A percentile compares a stretch with the other conserved stretches of the same genome.
phyloP scores from a whole-genome alignment of 2,113 vertebrate species.

The Coracopsis vasa region DNA sequence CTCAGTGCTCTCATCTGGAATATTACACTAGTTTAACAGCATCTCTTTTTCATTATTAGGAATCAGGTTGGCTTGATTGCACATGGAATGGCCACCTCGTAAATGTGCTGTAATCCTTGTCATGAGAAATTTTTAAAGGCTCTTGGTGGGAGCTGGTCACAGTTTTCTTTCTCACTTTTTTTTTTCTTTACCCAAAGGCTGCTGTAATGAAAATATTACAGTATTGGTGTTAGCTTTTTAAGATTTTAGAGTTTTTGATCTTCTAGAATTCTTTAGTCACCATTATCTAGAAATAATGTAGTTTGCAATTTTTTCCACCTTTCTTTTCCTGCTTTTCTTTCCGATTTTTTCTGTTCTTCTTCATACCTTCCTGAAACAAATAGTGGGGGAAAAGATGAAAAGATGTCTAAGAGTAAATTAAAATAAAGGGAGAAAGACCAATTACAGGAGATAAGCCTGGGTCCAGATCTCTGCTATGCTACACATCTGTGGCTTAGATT shows the following conservation, averaged over 20 bases:
- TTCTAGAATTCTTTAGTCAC: neutral
- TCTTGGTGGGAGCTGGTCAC: neutral
- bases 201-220: neutral
- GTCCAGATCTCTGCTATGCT: neutral
- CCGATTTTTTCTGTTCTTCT: neutral
- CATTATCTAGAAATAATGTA: neutral
- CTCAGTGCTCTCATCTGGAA: slow-evolving; percentile 3
- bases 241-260: neutral
- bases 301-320: neutral
- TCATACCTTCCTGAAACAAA: neutral
- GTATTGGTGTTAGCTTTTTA: neutral
- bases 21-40: neutral
- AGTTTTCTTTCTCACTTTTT: neutral
- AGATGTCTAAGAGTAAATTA: neutral
- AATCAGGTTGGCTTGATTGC: neutral
- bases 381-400: neutral
- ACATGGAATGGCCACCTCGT: slow-evolving; percentile 9
- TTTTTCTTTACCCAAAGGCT: neutral
- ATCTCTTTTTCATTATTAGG: neutral
- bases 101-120: slow-evolving; percentile 25
- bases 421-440: neutral
- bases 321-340: neutral
- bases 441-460: neutral
- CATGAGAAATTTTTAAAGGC: neutral
- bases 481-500: neutral